These are phyloP conservation scores for Mimas tiliae DNA, from an alignment of 2,888 invertebrate genomes.

Conservation along the genomic window DNA sequence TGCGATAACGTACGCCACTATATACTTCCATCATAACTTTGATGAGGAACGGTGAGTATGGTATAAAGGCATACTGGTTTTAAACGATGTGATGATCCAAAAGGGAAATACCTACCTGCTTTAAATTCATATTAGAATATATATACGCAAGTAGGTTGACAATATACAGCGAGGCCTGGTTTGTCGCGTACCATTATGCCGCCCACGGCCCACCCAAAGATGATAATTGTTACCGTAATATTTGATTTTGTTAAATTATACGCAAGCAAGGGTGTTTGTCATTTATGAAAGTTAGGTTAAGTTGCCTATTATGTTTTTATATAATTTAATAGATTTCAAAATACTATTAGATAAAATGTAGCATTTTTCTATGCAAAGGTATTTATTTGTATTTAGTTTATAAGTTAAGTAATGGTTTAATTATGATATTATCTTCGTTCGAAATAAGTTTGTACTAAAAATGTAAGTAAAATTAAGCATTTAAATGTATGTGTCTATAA, in stretches of 20 bases:
- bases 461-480: not conserved
- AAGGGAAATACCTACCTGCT: not conserved
- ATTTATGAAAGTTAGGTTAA: too few relatives aligned
- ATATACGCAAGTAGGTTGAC: constrained; percentile 3
- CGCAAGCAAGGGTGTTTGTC: too few relatives aligned
- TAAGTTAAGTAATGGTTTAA: too few relatives aligned
- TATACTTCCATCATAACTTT: not conserved
- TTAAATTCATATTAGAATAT: not conserved
- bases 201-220: not conserved
- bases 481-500: not conserved
- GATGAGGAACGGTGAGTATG: not conserved
- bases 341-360: too few relatives aligned
- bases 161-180: not conserved
- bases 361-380: too few relatives aligned
- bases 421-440: not conserved
- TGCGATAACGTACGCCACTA: not conserved
- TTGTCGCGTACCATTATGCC: not conserved
- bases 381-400: too few relatives aligned
- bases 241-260: too few relatives aligned
- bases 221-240: not conserved
- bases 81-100: not conserved
- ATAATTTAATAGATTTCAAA: too few relatives aligned
- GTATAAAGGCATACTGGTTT: not conserved
- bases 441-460: not conserved
- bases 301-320: too few relatives aligned